Evolutionary conservation across 2,797 vertebrate species (phyloP), one percentile per base, ranked within the genome.

Genomic region (Threskiornis aethiopicus): DNA sequence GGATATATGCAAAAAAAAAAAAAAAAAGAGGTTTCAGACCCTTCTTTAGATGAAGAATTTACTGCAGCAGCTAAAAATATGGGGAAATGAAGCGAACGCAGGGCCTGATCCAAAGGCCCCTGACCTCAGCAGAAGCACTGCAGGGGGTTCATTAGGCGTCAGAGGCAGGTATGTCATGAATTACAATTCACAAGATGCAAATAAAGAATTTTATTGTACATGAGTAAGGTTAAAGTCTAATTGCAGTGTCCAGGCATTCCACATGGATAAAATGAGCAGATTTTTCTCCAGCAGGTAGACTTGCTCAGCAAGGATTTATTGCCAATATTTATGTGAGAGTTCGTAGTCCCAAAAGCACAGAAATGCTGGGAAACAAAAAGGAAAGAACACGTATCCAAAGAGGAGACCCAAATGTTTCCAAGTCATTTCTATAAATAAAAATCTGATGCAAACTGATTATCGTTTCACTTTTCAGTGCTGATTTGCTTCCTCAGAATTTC

Each of bases 401-500:
- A 90, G 41, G 61, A 80, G 49, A 90, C 83, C 52, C 75, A 92
- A 62, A 87, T 77, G 67, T 83, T 93, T 93, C 83, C 54, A 70
- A 93, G 44, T 67, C 0, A 69, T 85, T 92, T 78, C 81, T 77
- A 75, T 59, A 77, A 90, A 90, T 84, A 92, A 79, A 87, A 93
- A 80, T 80, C 78, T 39, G 71, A 84, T 84, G 75, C 12, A 9
- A 77, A 87, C n/a, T 85, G 49, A 92, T 84, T 79, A 78, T 62
- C 33, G 42, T 93, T 89, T 89, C 59, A n/a, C 64, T 95, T 95
- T 69, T 77, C 94, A 78, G 59, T 11, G 33, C 19, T 8, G 5
- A 42, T 92, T 85, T 92, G 41, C 87, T 90, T 88, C 81, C 84
- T 84, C 64, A 39, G 87, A 78, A 78, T 93, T 95, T 96, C 93